Evolutionary conservation across 2,113 vertebrate genomes (phyloP), one percentile per base, ranked within the genome.

Genomic region (Elephas maximus): DNA sequence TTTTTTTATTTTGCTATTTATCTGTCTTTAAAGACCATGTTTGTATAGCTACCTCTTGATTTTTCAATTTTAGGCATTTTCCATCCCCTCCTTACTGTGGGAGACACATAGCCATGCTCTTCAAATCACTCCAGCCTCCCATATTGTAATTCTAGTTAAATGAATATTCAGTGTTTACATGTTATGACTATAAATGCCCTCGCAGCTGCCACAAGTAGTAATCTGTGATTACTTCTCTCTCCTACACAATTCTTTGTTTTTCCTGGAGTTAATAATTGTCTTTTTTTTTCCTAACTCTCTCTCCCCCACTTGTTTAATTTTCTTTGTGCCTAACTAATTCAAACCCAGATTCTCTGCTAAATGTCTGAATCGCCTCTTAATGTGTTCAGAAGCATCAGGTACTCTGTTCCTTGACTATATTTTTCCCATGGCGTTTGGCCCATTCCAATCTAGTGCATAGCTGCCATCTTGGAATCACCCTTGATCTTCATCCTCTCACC

Each of bases 161-260:
- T 91, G 90, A 88, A 85, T 79, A 62, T 71, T 51, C 78, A 77
- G 41, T 96, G 73, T 96, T 93, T 89, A 83, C 73, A 88, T 53
- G 73, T 85, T 85, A 57, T 80, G 74, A 77, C 94, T 95, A 65
- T 71, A 81, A 93, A 89, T n/a, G n/a, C 48, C 93, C 90, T 71
- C 62, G 28, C 90, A 81, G 93, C 79, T 95, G 95, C n/a, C 51
- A 20, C 37, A 41, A 53, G 85, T 67, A 88, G 85, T 92, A 91
- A 96, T 88, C 83, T 83, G 0, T 37, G 67, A 95, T 65, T 71
- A 60, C 67, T 81, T 74, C 85, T 60, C 18, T 91, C 79, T 92
- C 91, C 90, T 33, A 82, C 45, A n/a, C 93, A 88, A 82, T 62
- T 81, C 79, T 96, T 93, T 88, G 81, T 89, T 96, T 93, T 76